Base-by-base conservation (phyloP, 2,888 invertebrate genomes). In the Lagria hirta region DNA sequence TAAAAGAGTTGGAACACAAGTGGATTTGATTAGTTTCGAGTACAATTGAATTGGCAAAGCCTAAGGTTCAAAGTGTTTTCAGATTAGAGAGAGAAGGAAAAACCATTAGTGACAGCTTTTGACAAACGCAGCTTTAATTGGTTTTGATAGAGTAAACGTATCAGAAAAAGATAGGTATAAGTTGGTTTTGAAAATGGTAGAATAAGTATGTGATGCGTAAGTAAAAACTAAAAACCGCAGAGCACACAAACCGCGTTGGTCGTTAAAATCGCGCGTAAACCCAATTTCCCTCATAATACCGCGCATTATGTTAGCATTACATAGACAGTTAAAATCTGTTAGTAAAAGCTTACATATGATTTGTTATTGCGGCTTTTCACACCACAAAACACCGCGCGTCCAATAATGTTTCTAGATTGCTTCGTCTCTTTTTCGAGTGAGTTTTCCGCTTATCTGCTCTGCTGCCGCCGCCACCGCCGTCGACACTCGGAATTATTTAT, bases 301-400 rank as follows among this genome's bases (percentile, higher is more conserved):
- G 59, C 61, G 66, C 68, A 67, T 69, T 69, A 69, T 68, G 69
- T 69, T 68, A 68, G 69, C 68, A 69, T 70, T 70, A 70, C 64
- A 62, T 57, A 62, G 68, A 68, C 69, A 69, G 69, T 70, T 70
- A 70, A 69, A 70, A 70, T 70, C 70, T 69, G 70, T 70, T 69
- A 69, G 69, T 68, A 68, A 69, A 70, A 68, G 69, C 69, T 70
- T 69, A 69, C 66, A 66, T 65, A 68, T 70, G 70, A 70, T 70
- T 70, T 70, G 69, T 70, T 68, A 61, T 68, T 70, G 69, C 65
- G 70, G 70, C 65, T 63, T 66, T 65, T 60, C 60, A 57, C 52
- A 62, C 69, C 69, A 60, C 70, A 68, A 63, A 68, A 68, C 64
- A 55, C 52, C 49, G 48, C 45, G 51, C 52, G 51, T 61, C 58